These are phyloP conservation scores for Silurus asotus DNA, from an alignment of 2,113 vertebrate species.

Conservation along the genomic window DNA sequence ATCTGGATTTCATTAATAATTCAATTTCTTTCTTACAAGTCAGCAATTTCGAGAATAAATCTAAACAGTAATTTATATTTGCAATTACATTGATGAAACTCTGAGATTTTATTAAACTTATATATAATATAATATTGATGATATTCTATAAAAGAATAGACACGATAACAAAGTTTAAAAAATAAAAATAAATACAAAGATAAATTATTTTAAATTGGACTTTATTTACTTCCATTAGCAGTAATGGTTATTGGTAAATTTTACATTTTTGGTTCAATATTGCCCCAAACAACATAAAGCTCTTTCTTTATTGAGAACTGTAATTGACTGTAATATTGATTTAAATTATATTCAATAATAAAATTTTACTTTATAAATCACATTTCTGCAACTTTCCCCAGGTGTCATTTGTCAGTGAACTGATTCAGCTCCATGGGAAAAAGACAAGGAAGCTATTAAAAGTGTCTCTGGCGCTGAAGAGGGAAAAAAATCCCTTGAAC, in stretches of 20 bases:
- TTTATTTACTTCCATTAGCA: not conserved
- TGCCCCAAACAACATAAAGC: not conserved
- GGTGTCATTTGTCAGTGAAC: slow-evolving; percentile 6
- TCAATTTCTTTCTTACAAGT: not conserved
- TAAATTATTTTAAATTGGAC: not conserved
- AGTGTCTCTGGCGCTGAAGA: not conserved
- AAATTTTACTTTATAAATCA: not conserved
- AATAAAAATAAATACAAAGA: not conserved
- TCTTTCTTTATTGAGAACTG: not conserved
- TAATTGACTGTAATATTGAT: not conserved
- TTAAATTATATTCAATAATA: not conserved
- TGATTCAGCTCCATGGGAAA: not conserved
- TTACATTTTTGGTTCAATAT: not conserved
- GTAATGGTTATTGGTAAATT: not conserved
- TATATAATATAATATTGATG: not conserved
- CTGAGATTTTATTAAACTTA: not conserved
- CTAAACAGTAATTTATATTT: not conserved
- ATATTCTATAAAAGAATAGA: not conserved
- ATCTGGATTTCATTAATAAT: not conserved
- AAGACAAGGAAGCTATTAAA: not conserved
- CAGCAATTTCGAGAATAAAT: not conserved
- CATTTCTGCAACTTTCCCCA: not conserved
- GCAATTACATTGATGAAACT: not conserved
- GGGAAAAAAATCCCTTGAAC: not conserved
- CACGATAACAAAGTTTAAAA: not conserved